These are phyloP conservation scores for Crocidura indochinensis DNA, from an alignment of 2,797 vertebrate genomes.

Conservation along the genomic window DNA sequence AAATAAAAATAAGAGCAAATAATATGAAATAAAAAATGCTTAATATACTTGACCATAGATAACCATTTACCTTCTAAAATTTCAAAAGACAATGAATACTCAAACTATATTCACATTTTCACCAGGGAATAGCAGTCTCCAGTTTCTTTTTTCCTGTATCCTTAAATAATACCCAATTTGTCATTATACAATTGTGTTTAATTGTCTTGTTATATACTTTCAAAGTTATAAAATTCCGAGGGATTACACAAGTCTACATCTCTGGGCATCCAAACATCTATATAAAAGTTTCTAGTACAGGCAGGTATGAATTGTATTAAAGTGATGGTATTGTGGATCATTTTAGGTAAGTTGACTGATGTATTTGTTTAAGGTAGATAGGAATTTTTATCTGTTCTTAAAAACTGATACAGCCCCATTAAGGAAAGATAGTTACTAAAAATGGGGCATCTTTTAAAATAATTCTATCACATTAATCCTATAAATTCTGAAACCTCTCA, in stretches of 20 bases:
- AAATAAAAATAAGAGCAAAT: too few species aligned
- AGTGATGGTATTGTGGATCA: not conserved
- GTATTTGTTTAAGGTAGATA: not conserved
- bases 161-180: not conserved
- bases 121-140: too few species aligned
- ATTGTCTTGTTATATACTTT: not conserved
- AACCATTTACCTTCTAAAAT: too few species aligned
- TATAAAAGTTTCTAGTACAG: not conserved
- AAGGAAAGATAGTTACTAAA: not conserved
- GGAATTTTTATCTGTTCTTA: not conserved
- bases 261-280: not conserved
- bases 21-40: too few species aligned
- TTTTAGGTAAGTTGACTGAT: not conserved
- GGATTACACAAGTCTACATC: not conserved
- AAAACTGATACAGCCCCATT: not conserved
- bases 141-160: not conserved
- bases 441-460: not conserved
- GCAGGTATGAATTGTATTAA: not conserved
- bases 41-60: too few species aligned
- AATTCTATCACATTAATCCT: not conserved
- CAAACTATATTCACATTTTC: too few species aligned
- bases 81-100: too few species aligned
- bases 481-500: not conserved
- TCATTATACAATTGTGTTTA: not conserved
- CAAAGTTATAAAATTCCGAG: not conserved